Conservation (phyloP, 2,888 invertebrate genomes). For the Harpalus rufipes region DNA sequence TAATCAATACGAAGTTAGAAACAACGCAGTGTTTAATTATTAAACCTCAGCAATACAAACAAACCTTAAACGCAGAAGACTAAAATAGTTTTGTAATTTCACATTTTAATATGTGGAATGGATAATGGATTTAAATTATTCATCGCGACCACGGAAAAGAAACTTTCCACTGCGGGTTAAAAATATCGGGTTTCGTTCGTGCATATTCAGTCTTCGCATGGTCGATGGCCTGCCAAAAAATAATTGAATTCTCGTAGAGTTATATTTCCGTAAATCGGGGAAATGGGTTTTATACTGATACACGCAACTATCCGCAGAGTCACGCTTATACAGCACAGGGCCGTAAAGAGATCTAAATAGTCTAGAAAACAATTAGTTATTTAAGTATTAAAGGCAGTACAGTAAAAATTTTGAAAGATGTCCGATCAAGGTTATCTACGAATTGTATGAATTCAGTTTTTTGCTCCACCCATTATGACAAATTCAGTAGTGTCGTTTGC, state of each 20-base stretch:
- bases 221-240: constrained; percentile 65
- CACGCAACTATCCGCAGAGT: constrained; percentile 45
- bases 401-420: no score
- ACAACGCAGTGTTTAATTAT: constrained; percentile 32
- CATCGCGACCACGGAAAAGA: constrained; percentile 26
- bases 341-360: neutral
- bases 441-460: no score
- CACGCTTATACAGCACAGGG: neutral
- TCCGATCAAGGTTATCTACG: no score
- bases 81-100: constrained; percentile 38
- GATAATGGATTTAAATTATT: constrained; percentile 41
- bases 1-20: constrained; percentile 35
- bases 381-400: no score
- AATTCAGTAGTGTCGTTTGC: no score
- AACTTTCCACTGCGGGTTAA: constrained; percentile 10
- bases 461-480: no score
- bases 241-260: constrained; percentile 65
- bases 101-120: constrained; percentile 50
- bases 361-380: no score
- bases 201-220: constrained; percentile 57
- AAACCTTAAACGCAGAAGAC: constrained; percentile 28
- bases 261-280: constrained; percentile 63
- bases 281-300: constrained; percentile 55
- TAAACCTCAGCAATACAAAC: constrained; percentile 28
- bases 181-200: constrained; percentile 45